A percentile compares a stretch with the other conserved stretches of the same genome.
These are phyloP conservation scores for Zosterops japonicus DNA, from an alignment of 2,113 vertebrate genomes.

Conservation along the genomic window DNA sequence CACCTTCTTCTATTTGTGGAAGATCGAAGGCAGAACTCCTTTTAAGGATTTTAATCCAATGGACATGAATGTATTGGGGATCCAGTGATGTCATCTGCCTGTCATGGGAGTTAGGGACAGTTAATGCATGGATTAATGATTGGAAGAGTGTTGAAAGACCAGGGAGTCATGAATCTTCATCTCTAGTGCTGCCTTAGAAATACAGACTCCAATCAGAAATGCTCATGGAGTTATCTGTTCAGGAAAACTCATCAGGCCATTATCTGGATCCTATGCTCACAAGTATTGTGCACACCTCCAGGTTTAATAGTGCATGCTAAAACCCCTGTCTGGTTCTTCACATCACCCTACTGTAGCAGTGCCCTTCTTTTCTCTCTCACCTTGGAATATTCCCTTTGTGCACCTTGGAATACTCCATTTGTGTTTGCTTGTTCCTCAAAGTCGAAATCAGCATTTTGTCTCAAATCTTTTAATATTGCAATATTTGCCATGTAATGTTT, in stretches of 20 bases:
- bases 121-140: neutral
- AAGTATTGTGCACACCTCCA: rapidly evolving
- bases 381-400: neutral
- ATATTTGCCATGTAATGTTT: neutral
- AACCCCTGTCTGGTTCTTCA: neutral
- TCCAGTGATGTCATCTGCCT: neutral
- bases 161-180: neutral
- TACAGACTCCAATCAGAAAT: neutral
- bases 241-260: neutral
- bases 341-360: neutral
- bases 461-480: neutral
- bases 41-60: neutral
- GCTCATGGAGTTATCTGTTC: neutral
- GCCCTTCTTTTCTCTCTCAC: neutral
- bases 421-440: neutral
- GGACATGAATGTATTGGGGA: neutral
- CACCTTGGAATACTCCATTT: neutral
- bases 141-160: neutral
- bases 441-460: neutral
- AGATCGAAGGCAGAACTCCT: neutral
- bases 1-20: neutral
- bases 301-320: neutral
- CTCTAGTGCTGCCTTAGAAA: neutral
- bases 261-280: rapidly evolving
- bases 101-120: neutral